A percentile compares a stretch with the other conserved stretches of the same genome.
Conservation (phyloP, 2,113 vertebrate genomes). For the Aegithalos caudatus region DNA sequence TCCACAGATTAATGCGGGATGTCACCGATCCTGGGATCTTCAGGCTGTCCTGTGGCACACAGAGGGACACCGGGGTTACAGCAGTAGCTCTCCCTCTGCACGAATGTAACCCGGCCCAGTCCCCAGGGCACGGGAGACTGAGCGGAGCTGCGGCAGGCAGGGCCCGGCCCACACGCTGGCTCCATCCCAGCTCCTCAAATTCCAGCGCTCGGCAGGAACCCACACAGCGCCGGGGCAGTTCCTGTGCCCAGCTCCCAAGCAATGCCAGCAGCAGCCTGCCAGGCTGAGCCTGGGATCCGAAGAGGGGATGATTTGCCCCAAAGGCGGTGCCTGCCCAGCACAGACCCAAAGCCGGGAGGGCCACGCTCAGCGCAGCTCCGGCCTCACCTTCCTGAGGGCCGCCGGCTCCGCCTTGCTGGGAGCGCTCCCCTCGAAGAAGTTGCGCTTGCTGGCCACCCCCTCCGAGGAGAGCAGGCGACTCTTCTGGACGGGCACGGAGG, state of each 20-base stretch:
- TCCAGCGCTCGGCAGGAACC: not conserved
- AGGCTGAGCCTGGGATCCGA: rapidly evolving
- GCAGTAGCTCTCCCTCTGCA: not conserved
- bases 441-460: conserved; percentile 87
- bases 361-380: not conserved
- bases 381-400: conserved; percentile 71
- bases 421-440: conserved; percentile 83
- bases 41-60: conserved; percentile 72
- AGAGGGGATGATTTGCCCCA: not conserved
- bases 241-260: not conserved
- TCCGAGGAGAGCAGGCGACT: conserved; percentile 72
- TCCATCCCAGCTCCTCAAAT: not conserved
- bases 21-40: conserved; percentile 78
- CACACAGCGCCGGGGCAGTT: not conserved
- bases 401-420: not conserved
- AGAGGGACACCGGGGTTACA: not conserved
- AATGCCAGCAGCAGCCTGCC: not conserved
- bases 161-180: not conserved
- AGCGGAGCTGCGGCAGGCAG: not conserved
- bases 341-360: not conserved
- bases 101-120: rapidly evolving
- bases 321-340: not conserved
- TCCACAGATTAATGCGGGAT: conserved; percentile 84
- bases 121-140: not conserved
- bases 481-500: conserved; percentile 69